phyloP scores from a whole-genome alignment of 2,797 vertebrate species.

The Sylvilagus floridanus region DNA sequence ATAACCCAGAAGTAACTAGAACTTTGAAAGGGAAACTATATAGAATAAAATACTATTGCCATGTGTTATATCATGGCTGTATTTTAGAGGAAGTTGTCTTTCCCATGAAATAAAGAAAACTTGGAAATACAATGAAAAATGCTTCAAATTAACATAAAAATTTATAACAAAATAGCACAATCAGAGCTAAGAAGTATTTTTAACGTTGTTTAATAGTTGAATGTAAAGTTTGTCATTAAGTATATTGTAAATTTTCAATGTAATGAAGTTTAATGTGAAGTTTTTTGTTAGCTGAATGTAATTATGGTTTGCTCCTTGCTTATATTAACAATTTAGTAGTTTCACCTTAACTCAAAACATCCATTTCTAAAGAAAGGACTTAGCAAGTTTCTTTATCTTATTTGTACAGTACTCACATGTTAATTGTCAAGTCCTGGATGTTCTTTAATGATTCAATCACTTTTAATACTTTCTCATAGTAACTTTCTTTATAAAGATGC shows the following conservation, averaged over 20 bases:
- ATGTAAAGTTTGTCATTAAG: too few species aligned
- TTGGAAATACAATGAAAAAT: constrained; percentile 2
- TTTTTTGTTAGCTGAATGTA: constrained; percentile 35
- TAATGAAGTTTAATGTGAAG: constrained; percentile 45
- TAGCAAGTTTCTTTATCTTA: constrained; percentile 43
- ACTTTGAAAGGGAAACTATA: constrained; percentile 48
- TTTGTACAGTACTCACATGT: constrained; percentile 20
- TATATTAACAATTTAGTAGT: not conserved
- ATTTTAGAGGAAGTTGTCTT: constrained; percentile 38
- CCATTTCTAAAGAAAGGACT: not conserved
- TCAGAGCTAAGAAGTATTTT: constrained; percentile 12
- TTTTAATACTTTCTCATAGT: constrained; percentile 55
- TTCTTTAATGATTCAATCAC: constrained; percentile 45
- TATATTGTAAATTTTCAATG: too few species aligned
- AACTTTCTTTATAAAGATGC: not conserved
- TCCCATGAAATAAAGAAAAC: constrained; percentile 22
- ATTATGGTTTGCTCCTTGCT: constrained; percentile 7
- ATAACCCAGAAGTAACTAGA: constrained; percentile 57
- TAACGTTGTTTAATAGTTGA: not conserved
- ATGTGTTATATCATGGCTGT: constrained; percentile 10
- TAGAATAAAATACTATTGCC: constrained; percentile 49
- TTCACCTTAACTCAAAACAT: not conserved
- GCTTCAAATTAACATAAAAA: not conserved
- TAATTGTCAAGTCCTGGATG: constrained; percentile 9
- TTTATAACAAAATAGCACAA: constrained; percentile 32